Conservation (phyloP, 2,888 invertebrate genomes). For the Callimorpha dominula region DNA sequence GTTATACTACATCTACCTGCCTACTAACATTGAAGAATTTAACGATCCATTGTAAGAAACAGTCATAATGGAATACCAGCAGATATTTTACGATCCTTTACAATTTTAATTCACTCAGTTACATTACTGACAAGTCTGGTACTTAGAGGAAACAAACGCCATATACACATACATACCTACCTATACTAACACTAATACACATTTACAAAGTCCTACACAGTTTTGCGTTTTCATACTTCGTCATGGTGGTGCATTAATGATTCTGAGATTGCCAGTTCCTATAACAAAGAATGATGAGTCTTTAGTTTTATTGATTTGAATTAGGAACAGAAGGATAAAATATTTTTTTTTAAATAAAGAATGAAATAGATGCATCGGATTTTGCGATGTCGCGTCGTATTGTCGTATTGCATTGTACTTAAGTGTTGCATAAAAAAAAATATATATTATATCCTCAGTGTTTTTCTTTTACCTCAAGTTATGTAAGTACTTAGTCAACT, state of each 20-base stretch:
- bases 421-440: no score
- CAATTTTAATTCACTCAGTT: not conserved
- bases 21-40: not conserved
- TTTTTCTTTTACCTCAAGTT: no score
- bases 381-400: no score
- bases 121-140: not conserved
- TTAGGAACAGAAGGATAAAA: no score
- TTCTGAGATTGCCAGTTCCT: not conserved
- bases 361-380: no score
- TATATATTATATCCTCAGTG: no score
- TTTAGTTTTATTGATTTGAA: no score
- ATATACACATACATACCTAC: no score
- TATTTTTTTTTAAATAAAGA: no score
- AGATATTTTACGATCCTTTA: constrained; percentile 7
- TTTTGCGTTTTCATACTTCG: not conserved
- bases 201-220: not conserved
- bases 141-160: not conserved
- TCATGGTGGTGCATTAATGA: not conserved
- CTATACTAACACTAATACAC: not conserved
- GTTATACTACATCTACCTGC: not conserved
- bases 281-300: not conserved
- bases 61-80: not conserved
- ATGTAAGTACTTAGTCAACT: no score
- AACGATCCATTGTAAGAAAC: constrained; percentile 17
- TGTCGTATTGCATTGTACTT: no score